A percentile compares a stretch with the other conserved stretches of the same genome.
These are phyloP conservation scores for Meganola albula DNA, from an alignment of 2,888 invertebrate species.

Conservation along the genomic window DNA sequence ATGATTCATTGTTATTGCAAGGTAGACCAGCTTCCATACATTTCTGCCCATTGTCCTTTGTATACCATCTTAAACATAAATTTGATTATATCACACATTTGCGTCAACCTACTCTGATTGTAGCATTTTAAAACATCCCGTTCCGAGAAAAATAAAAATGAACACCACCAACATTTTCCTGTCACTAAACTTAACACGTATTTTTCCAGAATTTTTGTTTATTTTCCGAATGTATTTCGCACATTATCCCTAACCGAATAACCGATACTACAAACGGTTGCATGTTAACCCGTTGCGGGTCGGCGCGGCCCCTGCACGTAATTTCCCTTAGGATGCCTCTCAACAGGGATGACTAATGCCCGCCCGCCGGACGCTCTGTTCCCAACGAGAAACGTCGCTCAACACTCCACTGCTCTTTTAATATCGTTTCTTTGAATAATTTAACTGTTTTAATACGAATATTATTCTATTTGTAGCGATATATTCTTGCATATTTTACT, in stretches of 20 bases:
- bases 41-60: too few species aligned
- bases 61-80: too few species aligned
- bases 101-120: too few species aligned
- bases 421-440: constrained; percentile 5
- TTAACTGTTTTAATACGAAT: too few species aligned
- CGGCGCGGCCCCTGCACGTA: constrained; percentile 38
- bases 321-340: constrained; percentile 72
- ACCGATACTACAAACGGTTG: constrained; percentile 16
- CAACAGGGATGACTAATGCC: constrained; percentile 66
- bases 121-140: too few species aligned
- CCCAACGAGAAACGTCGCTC: constrained; percentile 27
- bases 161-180: too few species aligned
- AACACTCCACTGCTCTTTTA: constrained; percentile 21
- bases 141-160: too few species aligned
- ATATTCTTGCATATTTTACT: too few species aligned
- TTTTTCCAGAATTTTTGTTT: neutral
- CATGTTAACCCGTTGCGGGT: constrained; percentile 26
- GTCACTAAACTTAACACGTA: neutral
- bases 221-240: constrained; percentile 4
- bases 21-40: too few species aligned
- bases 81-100: too few species aligned
- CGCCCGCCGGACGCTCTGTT: constrained; percentile 52
- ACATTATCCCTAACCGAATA: constrained; percentile 9
- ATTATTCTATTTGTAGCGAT: too few species aligned
- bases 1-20: too few species aligned